Conservation (phyloP, 2,888 invertebrate species). For the Teinopalpus imperialis region DNA sequence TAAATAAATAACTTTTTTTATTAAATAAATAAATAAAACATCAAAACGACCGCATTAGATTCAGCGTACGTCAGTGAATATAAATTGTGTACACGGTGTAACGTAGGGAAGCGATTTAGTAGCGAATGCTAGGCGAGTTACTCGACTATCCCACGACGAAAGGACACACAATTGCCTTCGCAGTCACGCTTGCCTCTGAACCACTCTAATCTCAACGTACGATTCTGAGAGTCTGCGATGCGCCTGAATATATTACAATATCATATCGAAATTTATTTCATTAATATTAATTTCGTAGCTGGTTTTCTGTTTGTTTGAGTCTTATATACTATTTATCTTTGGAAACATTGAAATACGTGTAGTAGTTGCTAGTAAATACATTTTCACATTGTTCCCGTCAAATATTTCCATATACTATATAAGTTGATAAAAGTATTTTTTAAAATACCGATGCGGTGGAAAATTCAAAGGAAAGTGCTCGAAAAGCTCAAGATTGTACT, state of each 20-base stretch:
- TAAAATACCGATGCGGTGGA: too few species aligned
- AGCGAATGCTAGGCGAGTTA: constrained; percentile 26
- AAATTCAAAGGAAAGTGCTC: too few species aligned
- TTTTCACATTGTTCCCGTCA: too few species aligned
- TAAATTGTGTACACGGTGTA: constrained; percentile 15
- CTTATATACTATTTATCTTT: constrained; percentile 6
- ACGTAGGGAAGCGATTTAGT: constrained; percentile 21
- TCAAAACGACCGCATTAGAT: too few species aligned
- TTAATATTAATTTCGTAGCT: constrained; percentile 33
- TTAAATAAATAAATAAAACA: too few species aligned
- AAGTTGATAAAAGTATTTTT: too few species aligned
- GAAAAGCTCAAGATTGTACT: too few species aligned
- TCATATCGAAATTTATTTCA: constrained; percentile 33
- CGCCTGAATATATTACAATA: constrained; percentile 40
- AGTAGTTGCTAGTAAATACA: too few species aligned
- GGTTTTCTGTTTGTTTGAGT: constrained; percentile 3
- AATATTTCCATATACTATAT: too few species aligned
- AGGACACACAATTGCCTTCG: constrained; percentile 36
- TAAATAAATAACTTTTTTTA: too few species aligned
- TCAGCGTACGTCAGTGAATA: constrained; percentile 14
- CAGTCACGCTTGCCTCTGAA: constrained; percentile 41
- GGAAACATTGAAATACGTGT: too few species aligned
- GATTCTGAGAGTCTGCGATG: constrained; percentile 32
- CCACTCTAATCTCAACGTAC: constrained; percentile 35
- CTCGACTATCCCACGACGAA: constrained; percentile 36